These are phyloP conservation scores for Carposina sasakii DNA, from an alignment of 1,140 invertebrate genomes.

Conservation along the genomic window DNA sequence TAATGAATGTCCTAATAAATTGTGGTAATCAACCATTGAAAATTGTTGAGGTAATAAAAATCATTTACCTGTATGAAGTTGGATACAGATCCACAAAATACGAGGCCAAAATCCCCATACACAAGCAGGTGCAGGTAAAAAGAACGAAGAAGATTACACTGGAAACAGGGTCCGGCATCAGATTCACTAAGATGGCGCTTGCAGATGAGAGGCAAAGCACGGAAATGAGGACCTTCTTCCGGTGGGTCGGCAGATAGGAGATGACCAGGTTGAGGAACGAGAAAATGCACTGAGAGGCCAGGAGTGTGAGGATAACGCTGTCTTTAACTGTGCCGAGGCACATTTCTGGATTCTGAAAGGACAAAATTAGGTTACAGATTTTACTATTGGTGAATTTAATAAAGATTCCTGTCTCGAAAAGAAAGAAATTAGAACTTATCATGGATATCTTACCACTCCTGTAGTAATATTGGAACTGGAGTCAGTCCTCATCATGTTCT, in stretches of 20 bases:
- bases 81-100: conserved; percentile 63
- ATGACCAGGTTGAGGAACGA: conserved; percentile 51
- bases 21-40: too few species aligned
- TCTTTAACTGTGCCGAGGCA: conserved; percentile 45
- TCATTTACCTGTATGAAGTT: conserved; percentile 51
- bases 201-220: conserved; percentile 42
- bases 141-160: conserved; percentile 54
- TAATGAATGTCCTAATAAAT: too few species aligned
- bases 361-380: conserved; percentile 13
- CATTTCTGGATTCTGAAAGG: conserved; percentile 37
- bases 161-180: conserved; percentile 52
- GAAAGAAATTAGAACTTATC: too few species aligned
- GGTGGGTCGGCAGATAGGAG: conserved; percentile 45
- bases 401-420: too few species aligned
- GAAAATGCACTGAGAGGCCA: conserved; percentile 41
- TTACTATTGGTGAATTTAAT: too few species aligned
- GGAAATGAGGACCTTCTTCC: conserved; percentile 34
- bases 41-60: too few species aligned
- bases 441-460: too few species aligned
- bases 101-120: conserved; percentile 57
- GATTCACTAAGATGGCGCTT: conserved; percentile 38
- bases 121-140: conserved; percentile 53
- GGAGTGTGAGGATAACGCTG: conserved; percentile 48
- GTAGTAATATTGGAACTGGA: too few species aligned
- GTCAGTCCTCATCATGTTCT: not conserved